phyloP scores from a whole-genome alignment of 1,140 invertebrate genomes.

The Brachionus plicatilis region DNA sequence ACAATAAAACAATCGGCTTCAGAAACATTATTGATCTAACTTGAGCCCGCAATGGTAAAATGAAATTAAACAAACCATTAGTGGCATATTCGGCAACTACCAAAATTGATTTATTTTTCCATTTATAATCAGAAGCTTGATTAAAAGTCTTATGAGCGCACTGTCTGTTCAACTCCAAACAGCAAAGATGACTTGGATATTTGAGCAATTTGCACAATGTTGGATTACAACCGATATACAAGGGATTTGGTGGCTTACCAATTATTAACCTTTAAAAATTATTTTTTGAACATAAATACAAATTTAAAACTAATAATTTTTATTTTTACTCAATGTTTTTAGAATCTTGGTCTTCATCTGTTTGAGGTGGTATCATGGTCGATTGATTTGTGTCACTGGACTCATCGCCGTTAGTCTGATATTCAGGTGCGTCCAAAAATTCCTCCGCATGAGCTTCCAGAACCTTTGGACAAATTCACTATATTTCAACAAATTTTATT shows the following conservation, averaged over 20 bases:
- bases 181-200: conserved; percentile 21
- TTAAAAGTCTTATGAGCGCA: neutral
- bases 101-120: conserved; percentile 94
- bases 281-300: neutral
- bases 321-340: conserved; percentile 7
- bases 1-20: conserved; percentile 87
- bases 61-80: conserved; percentile 96
- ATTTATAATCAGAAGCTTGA: conserved; percentile 85
- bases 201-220: conserved; percentile 24
- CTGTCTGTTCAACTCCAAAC: conserved; percentile 21
- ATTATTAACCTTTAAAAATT: neutral
- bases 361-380: neutral
- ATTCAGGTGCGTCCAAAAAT: neutral
- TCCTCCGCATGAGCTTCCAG: conserved; percentile 23
- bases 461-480: neutral
- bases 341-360: neutral
- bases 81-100: conserved; percentile 91
- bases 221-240: conserved; percentile 29
- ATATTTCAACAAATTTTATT: neutral
- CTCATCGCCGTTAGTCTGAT: neutral
- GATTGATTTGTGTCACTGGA: neutral
- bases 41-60: conserved; percentile 90
- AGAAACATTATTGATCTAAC: conserved; percentile 86
- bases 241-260: conserved; percentile 12
- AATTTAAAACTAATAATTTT: neutral